Percentiles rank a stretch among this genome's conserved stretches.
phyloP scores from a whole-genome alignment of 1,140 invertebrate genomes.

The Bactericera cockerelli region DNA sequence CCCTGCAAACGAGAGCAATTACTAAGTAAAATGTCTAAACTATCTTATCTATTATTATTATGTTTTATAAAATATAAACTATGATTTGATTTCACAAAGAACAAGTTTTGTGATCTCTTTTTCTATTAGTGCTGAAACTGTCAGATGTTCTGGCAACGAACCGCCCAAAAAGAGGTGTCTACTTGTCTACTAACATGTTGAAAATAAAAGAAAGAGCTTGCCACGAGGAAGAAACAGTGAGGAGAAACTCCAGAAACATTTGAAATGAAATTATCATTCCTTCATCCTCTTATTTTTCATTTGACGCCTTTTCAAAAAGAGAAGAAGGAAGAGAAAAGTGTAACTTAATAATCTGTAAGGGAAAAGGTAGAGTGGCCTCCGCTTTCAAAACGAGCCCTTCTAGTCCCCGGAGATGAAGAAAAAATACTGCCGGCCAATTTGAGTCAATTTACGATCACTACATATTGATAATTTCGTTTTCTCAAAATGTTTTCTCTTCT shows the following conservation, averaged over 20 bases:
- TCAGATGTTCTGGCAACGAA: too few relatives aligned
- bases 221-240: neutral
- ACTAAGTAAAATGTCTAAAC: too few relatives aligned
- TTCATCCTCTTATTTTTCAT: constrained; percentile 6
- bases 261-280: constrained; percentile 9
- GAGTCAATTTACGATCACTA: constrained; percentile 13
- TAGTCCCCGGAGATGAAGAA: constrained; percentile 9
- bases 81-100: too few relatives aligned
- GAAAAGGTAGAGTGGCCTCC: neutral
- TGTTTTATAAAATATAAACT: too few relatives aligned
- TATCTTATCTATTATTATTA: too few relatives aligned
- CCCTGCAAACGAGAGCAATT: too few relatives aligned
- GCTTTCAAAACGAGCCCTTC: neutral
- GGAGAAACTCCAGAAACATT: neutral
- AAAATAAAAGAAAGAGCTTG: neutral
- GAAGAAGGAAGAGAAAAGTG: neutral
- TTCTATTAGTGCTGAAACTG: too few relatives aligned
- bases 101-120: too few relatives aligned
- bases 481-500: constrained; percentile 9
- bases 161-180: too few relatives aligned
- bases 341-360: constrained; percentile 13
- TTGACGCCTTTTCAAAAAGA: constrained; percentile 5
- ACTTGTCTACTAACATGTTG: too few relatives aligned
- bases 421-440: constrained; percentile 12
- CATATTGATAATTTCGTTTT: constrained; percentile 15